Percentiles rank a stretch among this genome's conserved stretches.
Evolutionary conservation across 2,113 vertebrate species (phyloP).

Genomic region (Prochilodus magdalenae): DNA sequence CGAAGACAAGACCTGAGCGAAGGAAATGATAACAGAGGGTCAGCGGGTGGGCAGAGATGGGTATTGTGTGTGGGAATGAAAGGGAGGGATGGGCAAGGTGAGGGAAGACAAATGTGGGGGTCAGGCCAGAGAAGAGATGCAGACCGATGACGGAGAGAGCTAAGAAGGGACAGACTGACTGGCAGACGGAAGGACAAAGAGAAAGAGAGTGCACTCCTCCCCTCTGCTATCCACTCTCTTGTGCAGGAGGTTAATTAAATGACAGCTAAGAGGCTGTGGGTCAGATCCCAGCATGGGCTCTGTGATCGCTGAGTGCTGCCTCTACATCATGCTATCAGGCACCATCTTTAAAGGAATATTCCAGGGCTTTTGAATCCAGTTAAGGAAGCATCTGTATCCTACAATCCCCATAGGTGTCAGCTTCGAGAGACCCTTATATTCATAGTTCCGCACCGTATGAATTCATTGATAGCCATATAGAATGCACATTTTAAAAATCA

Average conservation of each 20-base stretch:
- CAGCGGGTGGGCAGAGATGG: not conserved
- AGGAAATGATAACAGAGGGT: not conserved
- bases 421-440: too few species aligned
- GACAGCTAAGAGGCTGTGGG: slow-evolving; percentile 41
- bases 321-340: slow-evolving; percentile 22
- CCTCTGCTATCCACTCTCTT: slow-evolving; percentile 13
- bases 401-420: not conserved
- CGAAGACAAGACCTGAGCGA: not conserved
- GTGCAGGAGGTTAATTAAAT: slow-evolving; percentile 44
- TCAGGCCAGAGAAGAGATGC: not conserved
- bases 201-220: slow-evolving; percentile 29
- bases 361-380: not conserved
- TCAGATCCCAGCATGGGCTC: slow-evolving; percentile 57
- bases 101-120: not conserved
- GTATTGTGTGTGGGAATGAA: not conserved
- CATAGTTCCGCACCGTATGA: too few species aligned
- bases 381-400: not conserved
- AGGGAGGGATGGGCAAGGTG: slow-evolving; percentile 38
- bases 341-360: slow-evolving; percentile 13
- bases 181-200: slow-evolving; percentile 40
- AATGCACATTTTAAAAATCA: too few species aligned
- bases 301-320: slow-evolving; percentile 45
- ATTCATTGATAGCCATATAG: too few species aligned
- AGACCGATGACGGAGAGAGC: not conserved
- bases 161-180: not conserved